Evolutionary conservation across 2,888 invertebrate genomes (phyloP).

Genomic region (Apamea monoglypha): DNA sequence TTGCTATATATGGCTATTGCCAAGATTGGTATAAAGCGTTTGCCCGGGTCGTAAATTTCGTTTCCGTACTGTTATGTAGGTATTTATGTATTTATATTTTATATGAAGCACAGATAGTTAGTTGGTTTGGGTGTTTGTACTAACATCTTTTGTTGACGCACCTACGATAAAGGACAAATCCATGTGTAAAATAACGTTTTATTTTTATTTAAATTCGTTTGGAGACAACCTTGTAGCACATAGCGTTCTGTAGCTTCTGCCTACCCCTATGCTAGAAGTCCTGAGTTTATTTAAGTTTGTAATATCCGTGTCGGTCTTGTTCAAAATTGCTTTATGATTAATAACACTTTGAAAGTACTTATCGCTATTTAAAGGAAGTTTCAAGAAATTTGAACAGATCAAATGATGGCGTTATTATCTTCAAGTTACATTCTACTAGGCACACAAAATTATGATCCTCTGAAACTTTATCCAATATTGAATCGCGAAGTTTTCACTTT

Average conservation of each 20-base stretch:
- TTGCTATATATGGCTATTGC: neutral
- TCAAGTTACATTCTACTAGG: slow-evolving; percentile 46
- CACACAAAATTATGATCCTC: slow-evolving; percentile 57
- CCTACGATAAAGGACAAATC: neutral
- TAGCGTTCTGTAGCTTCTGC: neutral
- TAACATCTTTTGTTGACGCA: neutral
- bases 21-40: neutral
- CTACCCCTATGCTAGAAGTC: neutral
- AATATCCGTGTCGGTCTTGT: neutral
- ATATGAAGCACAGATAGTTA: neutral
- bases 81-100: slow-evolving; percentile 1
- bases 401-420: slow-evolving; percentile 62
- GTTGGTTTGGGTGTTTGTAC: neutral
- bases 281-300: slow-evolving; percentile 10
- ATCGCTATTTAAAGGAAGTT: slow-evolving; percentile 51
- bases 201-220: neutral
- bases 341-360: slow-evolving; percentile 44
- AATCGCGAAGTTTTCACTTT: slow-evolving; percentile 54
- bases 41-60: neutral
- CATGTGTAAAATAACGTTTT: neutral
- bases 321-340: slow-evolving; percentile 26
- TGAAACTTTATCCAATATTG: slow-evolving; percentile 63
- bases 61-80: neutral
- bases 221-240: neutral
- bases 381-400: slow-evolving; percentile 62